Base-by-base conservation (phyloP, 2,888 invertebrate species). In the Agelastica alni region DNA sequence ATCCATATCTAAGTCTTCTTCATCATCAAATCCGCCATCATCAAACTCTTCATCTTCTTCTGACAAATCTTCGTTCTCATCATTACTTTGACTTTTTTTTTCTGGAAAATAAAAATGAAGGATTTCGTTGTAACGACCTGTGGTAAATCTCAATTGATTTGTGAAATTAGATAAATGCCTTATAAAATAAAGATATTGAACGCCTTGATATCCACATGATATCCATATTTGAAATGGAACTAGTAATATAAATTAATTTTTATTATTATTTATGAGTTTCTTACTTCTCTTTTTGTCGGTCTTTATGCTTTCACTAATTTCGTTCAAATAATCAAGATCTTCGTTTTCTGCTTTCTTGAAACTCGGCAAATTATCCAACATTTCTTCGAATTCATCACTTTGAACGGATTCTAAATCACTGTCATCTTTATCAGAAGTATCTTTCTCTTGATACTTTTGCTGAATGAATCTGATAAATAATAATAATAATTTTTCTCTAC, bases 301-400 rank as follows among this genome's bases (percentile, higher is more conserved):
- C 6, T 61, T 67, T 14, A 73, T 59, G 55, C 59, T 70, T 42
- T 78, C 82, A 10, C 80, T 85, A 67, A 90, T 78, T 54, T 89
- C 88, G 2, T 83, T 81, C 61, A 87, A 74, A 64, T 77, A 89
- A 72, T 91, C 90, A 1, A 89, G 41, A 22, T 41, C 22, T 39
- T 39, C 20, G n/a, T 82, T 77, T 32, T 77, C 77, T 51, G 80
- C 81, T 61, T 77, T 75, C 22, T 63, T 60, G 9, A 60, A 36
- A 0, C 82, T 81, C 0, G 81, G 78, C 70, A 84, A 76, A 42
- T 76, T 78, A 61, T 83, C 82, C 28, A 91, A 75, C 70, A 87
- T 85, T 49, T 83, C 80, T 62, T 91, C 86, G 70, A 90, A 90
- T 74, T 91, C 91, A 36, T 87, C 87, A 68, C 88, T 88, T 59